These are phyloP conservation scores for Theretra japonica DNA, from an alignment of 2,888 invertebrate genomes.

Conservation along the genomic window DNA sequence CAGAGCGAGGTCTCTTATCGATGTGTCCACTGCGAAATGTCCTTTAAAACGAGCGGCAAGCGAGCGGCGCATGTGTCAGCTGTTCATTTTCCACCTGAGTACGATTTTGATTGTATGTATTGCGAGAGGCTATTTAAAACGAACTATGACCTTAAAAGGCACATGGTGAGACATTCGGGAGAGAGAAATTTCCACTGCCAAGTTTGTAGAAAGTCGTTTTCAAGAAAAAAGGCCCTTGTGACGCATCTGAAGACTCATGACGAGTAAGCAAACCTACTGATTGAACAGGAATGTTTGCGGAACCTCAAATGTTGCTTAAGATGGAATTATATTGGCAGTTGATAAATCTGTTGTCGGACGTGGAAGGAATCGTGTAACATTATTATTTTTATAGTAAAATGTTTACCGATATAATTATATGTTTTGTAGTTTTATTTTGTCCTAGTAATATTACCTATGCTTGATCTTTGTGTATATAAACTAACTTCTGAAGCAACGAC, in stretches of 20 bases:
- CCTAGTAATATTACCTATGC: not conserved
- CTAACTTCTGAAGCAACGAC: too few relatives aligned
- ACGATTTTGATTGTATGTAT: constrained; percentile 60
- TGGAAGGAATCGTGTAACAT: constrained; percentile 41
- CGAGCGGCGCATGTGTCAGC: constrained; percentile 66
- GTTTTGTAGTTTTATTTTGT: not conserved
- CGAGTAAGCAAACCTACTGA: constrained; percentile 51
- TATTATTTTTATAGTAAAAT: constrained; percentile 46
- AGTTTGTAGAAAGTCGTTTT: constrained; percentile 68
- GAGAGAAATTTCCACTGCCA: constrained; percentile 68
- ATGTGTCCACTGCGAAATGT: constrained; percentile 67
- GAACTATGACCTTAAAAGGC: constrained; percentile 71
- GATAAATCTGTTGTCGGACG: constrained; percentile 45
- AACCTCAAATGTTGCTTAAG: not conserved
- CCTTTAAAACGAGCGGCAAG: constrained; percentile 74
- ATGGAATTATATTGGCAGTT: constrained; percentile 48
- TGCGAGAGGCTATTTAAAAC: constrained; percentile 76
- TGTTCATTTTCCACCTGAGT: constrained; percentile 67
- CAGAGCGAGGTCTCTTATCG: constrained; percentile 68
- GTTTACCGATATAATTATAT: not conserved
- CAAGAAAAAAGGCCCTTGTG: constrained; percentile 62
- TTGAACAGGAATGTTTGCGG: not conserved
- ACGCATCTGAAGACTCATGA: constrained; percentile 71
- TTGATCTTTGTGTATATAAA: too few relatives aligned
- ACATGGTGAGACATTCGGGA: constrained; percentile 71